A percentile compares a stretch with the other conserved stretches of the same genome.
These are phyloP conservation scores for Cepaea nemoralis DNA, from an alignment of 1,140 invertebrate species.

Conservation along the genomic window DNA sequence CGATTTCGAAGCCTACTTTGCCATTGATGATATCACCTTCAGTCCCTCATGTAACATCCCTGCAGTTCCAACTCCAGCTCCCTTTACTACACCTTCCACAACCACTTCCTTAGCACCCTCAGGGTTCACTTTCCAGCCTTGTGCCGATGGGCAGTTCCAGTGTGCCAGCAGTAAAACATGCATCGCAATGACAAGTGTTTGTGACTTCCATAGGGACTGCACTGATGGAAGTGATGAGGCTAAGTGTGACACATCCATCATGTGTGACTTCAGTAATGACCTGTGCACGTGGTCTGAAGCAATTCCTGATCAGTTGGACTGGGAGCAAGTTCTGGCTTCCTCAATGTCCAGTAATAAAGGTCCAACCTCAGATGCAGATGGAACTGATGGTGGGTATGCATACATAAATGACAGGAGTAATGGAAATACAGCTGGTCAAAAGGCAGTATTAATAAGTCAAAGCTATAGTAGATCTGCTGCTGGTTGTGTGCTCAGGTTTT, in stretches of 20 bases:
- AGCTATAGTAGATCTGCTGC: slow-evolving; percentile 41
- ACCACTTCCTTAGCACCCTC: slow-evolving; percentile 49
- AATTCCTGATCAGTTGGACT: slow-evolving; percentile 38
- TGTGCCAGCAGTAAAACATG: slow-evolving; percentile 57
- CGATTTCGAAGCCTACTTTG: slow-evolving; percentile 80
- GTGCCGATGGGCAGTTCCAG: slow-evolving; percentile 54
- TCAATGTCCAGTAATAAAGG: slow-evolving; percentile 18
- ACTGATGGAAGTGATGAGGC: slow-evolving; percentile 63
- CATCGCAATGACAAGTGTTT: slow-evolving; percentile 67
- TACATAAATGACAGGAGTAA: slow-evolving; percentile 34
- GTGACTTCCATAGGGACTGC: slow-evolving; percentile 80
- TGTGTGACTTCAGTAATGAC: slow-evolving; percentile 40
- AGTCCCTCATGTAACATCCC: slow-evolving; percentile 52
- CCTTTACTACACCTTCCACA: slow-evolving; percentile 7
- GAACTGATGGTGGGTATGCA: slow-evolving; percentile 29
- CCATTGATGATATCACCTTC: slow-evolving; percentile 80
- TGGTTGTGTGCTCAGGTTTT: slow-evolving; percentile 75
- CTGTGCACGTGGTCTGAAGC: slow-evolving; percentile 45
- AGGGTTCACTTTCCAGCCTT: slow-evolving; percentile 40
- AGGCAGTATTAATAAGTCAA: slow-evolving; percentile 9
- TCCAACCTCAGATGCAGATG: slow-evolving; percentile 30
- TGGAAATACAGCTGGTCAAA: slow-evolving; percentile 46
- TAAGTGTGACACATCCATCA: slow-evolving; percentile 43
- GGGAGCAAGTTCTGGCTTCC: slow-evolving; percentile 10
- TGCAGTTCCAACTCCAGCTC: slow-evolving; percentile 26